Conservation (phyloP, 2,797 vertebrate genomes). For the Triplophysa bombifrons region DNA sequence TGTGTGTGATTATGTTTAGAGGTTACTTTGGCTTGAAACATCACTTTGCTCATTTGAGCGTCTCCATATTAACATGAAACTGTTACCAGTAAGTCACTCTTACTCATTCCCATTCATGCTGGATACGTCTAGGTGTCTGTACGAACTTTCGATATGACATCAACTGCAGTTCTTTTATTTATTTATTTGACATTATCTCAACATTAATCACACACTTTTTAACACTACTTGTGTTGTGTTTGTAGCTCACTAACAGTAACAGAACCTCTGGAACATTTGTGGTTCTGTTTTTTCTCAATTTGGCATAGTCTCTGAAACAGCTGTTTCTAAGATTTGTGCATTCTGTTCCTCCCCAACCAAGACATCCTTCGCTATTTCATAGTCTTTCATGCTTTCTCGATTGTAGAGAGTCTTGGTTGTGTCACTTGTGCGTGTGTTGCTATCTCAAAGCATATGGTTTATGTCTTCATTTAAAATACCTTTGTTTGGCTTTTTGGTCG, state of each 20-base stretch:
- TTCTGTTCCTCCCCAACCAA: constrained; percentile 50
- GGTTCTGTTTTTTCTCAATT: constrained; percentile 46
- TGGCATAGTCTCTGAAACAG: constrained; percentile 50
- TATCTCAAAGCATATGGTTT: not conserved
- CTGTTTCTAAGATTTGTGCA: constrained; percentile 42
- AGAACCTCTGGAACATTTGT: constrained; percentile 45
- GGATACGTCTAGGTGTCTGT: not conserved
- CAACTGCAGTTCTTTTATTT: constrained; percentile 8
- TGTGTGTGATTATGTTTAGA: not conserved
- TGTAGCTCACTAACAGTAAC: constrained; percentile 24
- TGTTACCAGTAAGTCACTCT: constrained; percentile 40
- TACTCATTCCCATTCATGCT: constrained; percentile 33
- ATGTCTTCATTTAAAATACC: constrained; percentile 5
- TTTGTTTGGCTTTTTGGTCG: constrained; percentile 2
- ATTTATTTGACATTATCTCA: not conserved
- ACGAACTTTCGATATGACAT: constrained; percentile 23
- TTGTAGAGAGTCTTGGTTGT: not conserved
- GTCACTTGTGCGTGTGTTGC: not conserved
- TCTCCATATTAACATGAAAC: not conserved
- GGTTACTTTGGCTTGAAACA: constrained; percentile 19
- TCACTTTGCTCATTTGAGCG: constrained; percentile 18
- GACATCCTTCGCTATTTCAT: constrained; percentile 34
- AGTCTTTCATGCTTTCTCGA: constrained; percentile 25
- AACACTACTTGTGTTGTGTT: constrained; percentile 33
- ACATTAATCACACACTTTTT: constrained; percentile 26